These are phyloP conservation scores for Eudemis profundana DNA, from an alignment of 2,888 invertebrate genomes.

Conservation along the genomic window DNA sequence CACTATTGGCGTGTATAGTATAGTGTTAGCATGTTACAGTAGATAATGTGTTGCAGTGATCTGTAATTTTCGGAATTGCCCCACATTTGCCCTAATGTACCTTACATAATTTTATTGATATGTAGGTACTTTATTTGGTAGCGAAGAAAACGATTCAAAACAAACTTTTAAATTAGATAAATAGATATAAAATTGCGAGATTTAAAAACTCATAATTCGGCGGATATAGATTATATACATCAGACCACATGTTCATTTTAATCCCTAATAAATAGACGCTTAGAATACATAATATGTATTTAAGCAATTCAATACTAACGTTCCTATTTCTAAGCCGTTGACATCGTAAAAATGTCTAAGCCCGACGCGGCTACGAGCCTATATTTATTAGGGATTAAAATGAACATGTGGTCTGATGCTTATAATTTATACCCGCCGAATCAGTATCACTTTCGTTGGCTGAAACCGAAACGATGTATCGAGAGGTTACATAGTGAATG, in stretches of 20 bases:
- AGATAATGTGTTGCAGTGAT: too few species aligned
- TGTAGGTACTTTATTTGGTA: too few species aligned
- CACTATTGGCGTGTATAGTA: too few species aligned
- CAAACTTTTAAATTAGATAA: too few species aligned
- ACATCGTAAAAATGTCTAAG: constrained; percentile 7
- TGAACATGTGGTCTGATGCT: constrained; percentile 54
- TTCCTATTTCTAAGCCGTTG: constrained; percentile 1
- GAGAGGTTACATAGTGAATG: constrained; percentile 66
- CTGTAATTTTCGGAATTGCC: too few species aligned
- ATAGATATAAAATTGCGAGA: too few species aligned
- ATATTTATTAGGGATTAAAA: constrained; percentile 56
- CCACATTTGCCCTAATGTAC: too few species aligned
- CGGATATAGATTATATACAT: constrained; percentile 60
- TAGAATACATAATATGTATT: not conserved
- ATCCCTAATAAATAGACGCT: constrained; percentile 54
- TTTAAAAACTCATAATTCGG: too few species aligned
- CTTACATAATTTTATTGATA: too few species aligned
- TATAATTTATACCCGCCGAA: constrained; percentile 61
- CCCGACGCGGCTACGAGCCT: constrained; percentile 36
- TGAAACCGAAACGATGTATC: constrained; percentile 54
- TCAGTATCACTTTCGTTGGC: constrained; percentile 63
- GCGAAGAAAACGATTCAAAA: too few species aligned
- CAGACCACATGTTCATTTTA: constrained; percentile 52
- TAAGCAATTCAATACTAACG: constrained; percentile 4
- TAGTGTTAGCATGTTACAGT: too few species aligned